Evolutionary conservation across 1,140 invertebrate genomes (phyloP).

Genomic region (Papilio machaon): DNA sequence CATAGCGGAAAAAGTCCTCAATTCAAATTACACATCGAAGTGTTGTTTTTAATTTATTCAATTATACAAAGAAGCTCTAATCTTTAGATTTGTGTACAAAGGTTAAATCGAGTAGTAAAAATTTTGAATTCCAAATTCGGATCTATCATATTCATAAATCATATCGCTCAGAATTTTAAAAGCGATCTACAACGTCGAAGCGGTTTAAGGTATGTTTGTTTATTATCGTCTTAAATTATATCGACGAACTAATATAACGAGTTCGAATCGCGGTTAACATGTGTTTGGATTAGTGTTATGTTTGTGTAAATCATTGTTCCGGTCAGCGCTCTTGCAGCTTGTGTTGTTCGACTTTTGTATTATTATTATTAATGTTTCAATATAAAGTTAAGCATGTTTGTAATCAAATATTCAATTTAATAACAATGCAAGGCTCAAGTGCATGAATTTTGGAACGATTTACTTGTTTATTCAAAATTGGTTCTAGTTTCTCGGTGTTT

Average conservation of each 20-base stretch:
- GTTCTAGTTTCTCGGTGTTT: neutral
- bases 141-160: constrained; percentile 29
- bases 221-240: constrained; percentile 37
- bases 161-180: constrained; percentile 15
- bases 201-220: constrained; percentile 31
- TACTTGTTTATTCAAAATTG: neutral
- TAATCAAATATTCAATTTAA: constrained; percentile 1
- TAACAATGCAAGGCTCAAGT: neutral
- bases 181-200: constrained; percentile 6
- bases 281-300: constrained; percentile 32
- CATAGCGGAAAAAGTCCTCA: neutral
- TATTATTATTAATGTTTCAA: constrained; percentile 15
- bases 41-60: neutral
- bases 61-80: constrained; percentile 2
- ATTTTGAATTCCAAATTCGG: neutral
- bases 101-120: neutral
- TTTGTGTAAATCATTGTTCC: constrained; percentile 22
- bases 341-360: constrained; percentile 6
- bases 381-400: neutral
- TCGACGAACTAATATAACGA: constrained; percentile 32
- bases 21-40: neutral
- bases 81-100: neutral
- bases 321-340: neutral
- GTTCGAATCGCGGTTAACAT: constrained; percentile 31
- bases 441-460: neutral